These are phyloP conservation scores for Epizoanthus stellaris DNA, from an alignment of 92 coral and sea anemone species.

Conservation along the genomic window DNA sequence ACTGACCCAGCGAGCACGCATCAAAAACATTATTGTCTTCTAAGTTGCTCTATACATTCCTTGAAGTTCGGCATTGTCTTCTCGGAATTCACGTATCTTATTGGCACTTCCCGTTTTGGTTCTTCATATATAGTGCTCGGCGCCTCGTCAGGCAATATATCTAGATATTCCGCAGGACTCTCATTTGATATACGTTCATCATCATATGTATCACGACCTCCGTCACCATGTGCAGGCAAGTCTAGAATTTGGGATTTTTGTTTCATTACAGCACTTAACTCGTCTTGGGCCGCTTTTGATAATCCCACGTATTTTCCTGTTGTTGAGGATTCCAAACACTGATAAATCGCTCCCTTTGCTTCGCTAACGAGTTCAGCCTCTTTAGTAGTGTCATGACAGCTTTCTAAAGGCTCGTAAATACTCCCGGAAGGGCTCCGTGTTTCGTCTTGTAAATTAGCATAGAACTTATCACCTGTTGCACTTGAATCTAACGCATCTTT, in stretches of 20 bases:
- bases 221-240: not conserved
- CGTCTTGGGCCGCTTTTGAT: not conserved
- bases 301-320: slow-evolving; percentile 5
- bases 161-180: slow-evolving; percentile 5
- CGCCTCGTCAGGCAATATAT: not conserved
- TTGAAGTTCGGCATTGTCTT: slow-evolving; percentile 3
- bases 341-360: not conserved
- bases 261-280: not conserved
- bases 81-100: slow-evolving; percentile 37
- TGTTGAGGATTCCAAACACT: not conserved
- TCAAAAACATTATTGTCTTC: too few relatives aligned
- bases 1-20: too few relatives aligned
- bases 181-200: not conserved
- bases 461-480: not conserved
- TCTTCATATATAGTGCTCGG: not conserved
- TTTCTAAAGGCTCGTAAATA: slow-evolving; percentile 15
- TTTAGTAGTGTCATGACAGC: not conserved
- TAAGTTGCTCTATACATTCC: slow-evolving; percentile 29
- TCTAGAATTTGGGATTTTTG: too few relatives aligned
- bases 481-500: not conserved
- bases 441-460: not conserved
- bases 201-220: not conserved
- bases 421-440: slow-evolving; percentile 1
- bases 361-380: not conserved
- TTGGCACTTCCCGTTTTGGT: slow-evolving; percentile 5